These are phyloP conservation scores for Acromyrmex echinatior DNA, from an alignment of 1,140 invertebrate genomes.

Conservation along the genomic window DNA sequence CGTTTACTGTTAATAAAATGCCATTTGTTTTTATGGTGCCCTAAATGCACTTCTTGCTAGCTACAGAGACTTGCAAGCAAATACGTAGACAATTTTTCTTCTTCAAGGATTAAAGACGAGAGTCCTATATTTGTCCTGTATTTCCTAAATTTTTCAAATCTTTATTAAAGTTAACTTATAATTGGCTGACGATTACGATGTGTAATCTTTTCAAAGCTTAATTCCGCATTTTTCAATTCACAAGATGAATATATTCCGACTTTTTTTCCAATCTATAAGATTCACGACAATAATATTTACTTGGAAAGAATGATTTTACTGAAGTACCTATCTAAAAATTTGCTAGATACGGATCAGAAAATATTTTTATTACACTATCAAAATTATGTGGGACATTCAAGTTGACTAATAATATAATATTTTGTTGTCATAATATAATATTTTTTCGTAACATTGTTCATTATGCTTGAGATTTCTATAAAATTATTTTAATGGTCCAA, in stretches of 20 bases:
- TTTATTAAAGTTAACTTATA: not conserved
- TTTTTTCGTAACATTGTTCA: too few relatives aligned
- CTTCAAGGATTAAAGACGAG: not conserved
- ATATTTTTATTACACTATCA: too few relatives aligned
- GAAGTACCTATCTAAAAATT: too few relatives aligned
- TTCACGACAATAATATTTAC: not conserved
- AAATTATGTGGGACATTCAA: too few relatives aligned
- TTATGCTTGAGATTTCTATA: too few relatives aligned
- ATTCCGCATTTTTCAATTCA: not conserved
- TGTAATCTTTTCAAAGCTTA: not conserved
- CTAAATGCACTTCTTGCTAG: not conserved
- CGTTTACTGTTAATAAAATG: conserved; percentile 27
- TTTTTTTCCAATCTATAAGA: not conserved
- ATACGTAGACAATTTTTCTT: conserved; percentile 2
- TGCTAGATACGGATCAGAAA: too few relatives aligned
- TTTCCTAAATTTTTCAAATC: not conserved
- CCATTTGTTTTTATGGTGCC: not conserved
- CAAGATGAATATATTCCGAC: not conserved
- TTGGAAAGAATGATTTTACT: too few relatives aligned
- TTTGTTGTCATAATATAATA: too few relatives aligned
- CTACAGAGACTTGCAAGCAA: not conserved
- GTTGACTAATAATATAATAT: too few relatives aligned
- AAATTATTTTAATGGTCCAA: too few relatives aligned
- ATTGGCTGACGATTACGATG: not conserved
- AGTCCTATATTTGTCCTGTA: not conserved